A percentile compares a stretch with the other conserved stretches of the same genome.
These are phyloP conservation scores for Drosophila orena DNA, from an alignment of 1,140 invertebrate species.

Conservation along the genomic window DNA sequence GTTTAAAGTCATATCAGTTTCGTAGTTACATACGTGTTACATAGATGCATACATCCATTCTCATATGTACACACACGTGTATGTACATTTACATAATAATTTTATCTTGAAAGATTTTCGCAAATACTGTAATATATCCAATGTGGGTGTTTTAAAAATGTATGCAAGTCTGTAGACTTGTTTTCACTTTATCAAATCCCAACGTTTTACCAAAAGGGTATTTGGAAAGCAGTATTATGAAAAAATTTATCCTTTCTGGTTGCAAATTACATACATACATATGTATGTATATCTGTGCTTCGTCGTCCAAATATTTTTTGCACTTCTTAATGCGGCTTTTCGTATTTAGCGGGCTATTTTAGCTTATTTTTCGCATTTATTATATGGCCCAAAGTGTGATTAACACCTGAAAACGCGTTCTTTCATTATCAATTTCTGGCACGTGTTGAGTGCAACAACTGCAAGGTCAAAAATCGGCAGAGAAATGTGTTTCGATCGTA, in stretches of 20 bases:
- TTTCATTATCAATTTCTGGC: constrained; percentile 68
- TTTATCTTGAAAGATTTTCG: not conserved
- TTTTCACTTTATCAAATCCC: too few species aligned
- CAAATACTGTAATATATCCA: not conserved
- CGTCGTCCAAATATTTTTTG: constrained; percentile 54
- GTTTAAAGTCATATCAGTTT: too few species aligned
- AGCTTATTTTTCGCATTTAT: constrained; percentile 4
- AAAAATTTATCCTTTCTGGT: not conserved
- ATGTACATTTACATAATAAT: too few species aligned
- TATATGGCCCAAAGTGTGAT: constrained; percentile 42
- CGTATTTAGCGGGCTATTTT: constrained; percentile 3
- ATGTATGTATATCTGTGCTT: constrained; percentile 33
- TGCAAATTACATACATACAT: too few species aligned
- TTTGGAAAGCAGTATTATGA: not conserved
- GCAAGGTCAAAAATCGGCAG: constrained; percentile 39
- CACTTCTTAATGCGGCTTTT: constrained; percentile 49
- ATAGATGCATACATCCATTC: too few species aligned
- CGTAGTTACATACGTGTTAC: too few species aligned
- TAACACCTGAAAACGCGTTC: constrained; percentile 68
- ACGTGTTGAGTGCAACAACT: constrained; percentile 58
- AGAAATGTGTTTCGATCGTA: constrained; percentile 40
- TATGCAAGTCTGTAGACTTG: too few species aligned
- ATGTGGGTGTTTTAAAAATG: too few species aligned
- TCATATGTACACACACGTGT: too few species aligned
- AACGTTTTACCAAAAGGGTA: not conserved